These are phyloP conservation scores for Tanytarsus gracilentus DNA, from an alignment of 2,888 invertebrate genomes.

Conservation along the genomic window DNA sequence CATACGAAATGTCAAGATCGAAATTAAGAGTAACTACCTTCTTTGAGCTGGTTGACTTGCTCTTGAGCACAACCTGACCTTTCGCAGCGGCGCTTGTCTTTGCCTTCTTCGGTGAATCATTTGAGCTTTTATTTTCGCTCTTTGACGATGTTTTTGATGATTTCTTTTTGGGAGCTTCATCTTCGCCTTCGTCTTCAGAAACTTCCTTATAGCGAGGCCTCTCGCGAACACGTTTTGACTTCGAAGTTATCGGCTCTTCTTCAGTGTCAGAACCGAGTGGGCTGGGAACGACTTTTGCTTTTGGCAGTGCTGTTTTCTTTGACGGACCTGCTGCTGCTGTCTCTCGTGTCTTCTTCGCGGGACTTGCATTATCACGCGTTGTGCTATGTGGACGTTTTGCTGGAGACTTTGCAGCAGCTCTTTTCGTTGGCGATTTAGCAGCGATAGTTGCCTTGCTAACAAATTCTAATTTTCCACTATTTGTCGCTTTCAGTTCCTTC, in stretches of 20 bases:
- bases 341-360: neutral
- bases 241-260: neutral
- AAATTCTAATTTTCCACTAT: constrained; percentile 53
- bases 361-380: constrained; percentile 28
- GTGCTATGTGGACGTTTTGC: constrained; percentile 32
- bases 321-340: neutral
- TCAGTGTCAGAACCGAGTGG: neutral
- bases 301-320: neutral
- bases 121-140: neutral
- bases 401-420: neutral
- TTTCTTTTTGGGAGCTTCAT: neutral
- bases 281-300: neutral
- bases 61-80: constrained; percentile 36
- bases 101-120: neutral
- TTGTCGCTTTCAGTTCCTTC: constrained; percentile 50
- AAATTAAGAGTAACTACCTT: constrained; percentile 43
- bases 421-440: neutral
- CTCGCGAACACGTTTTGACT: too few species aligned
- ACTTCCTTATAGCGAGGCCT: too few species aligned
- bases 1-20: constrained; percentile 42
- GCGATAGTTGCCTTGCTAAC: constrained; percentile 1
- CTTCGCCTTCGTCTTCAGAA: neutral
- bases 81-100: neutral
- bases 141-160: neutral
- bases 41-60: constrained; percentile 36